Conservation (phyloP, 2,888 invertebrate species). For the Ormyrus thymus region DNA sequence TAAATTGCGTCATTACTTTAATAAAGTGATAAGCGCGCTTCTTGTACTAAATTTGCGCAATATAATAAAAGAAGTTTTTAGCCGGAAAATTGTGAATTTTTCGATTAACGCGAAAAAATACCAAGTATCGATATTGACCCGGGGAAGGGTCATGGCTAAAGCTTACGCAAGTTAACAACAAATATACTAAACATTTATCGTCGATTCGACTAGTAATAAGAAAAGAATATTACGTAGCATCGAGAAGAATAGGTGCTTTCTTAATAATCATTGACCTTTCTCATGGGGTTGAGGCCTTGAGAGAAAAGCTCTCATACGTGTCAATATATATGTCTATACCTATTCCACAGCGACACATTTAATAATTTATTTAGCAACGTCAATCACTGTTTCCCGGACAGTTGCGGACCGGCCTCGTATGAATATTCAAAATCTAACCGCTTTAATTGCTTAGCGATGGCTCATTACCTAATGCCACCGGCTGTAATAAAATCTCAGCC, state of each 20-base stretch:
- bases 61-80: too few relatives aligned
- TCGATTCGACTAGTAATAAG: constrained; percentile 56
- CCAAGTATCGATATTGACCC: constrained; percentile 54
- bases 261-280: constrained; percentile 67
- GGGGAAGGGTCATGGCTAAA: constrained; percentile 59
- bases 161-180: constrained; percentile 61
- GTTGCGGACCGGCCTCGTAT: constrained; percentile 14
- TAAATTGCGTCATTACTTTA: too few relatives aligned
- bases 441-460: constrained; percentile 45
- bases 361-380: constrained; percentile 62
- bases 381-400: constrained; percentile 55
- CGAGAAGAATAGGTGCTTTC: constrained; percentile 65
- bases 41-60: too few relatives aligned
- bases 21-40: too few relatives aligned
- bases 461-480: constrained; percentile 32
- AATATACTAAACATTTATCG: constrained; percentile 57
- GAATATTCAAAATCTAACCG: constrained; percentile 58
- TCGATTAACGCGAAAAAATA: not conserved
- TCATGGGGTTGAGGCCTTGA: constrained; percentile 66
- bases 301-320: constrained; percentile 14
- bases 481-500: constrained; percentile 12
- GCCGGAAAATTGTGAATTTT: not conserved
- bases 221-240: constrained; percentile 65
- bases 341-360: constrained; percentile 55
- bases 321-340: too few relatives aligned